Conservation (phyloP, 2,888 invertebrate species). For the Drosophila mettleri region DNA sequence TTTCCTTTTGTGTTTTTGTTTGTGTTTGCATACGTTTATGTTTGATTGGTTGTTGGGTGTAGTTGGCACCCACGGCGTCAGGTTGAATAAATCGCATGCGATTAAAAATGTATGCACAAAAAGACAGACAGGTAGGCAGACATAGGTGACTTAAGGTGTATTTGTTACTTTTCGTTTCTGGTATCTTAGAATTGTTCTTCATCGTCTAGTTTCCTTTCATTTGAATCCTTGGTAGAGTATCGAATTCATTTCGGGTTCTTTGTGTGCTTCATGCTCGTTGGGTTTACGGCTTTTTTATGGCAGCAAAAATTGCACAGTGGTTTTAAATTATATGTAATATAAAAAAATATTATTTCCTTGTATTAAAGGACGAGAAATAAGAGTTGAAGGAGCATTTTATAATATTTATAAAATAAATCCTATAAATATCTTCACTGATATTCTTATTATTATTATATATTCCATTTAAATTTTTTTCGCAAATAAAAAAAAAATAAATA, state of each 20-base stretch:
- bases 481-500: too few species aligned
- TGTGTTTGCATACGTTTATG: slow-evolving; percentile 14
- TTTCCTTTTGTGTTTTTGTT: slow-evolving; percentile 1
- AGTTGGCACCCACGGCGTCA: slow-evolving; percentile 44
- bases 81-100: slow-evolving; percentile 75
- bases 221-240: slow-evolving; percentile 19
- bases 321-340: not conserved
- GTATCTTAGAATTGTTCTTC: slow-evolving; percentile 10
- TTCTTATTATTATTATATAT: too few species aligned
- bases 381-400: too few species aligned
- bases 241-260: slow-evolving; percentile 31
- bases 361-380: not conserved
- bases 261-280: slow-evolving; percentile 25
- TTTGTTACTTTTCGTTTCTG: slow-evolving; percentile 28
- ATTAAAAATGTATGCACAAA: slow-evolving; percentile 63
- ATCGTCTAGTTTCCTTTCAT: slow-evolving; percentile 9
- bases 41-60: slow-evolving; percentile 1
- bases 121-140: not conserved
- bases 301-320: slow-evolving; percentile 33
- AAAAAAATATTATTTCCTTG: not conserved
- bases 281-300: slow-evolving; percentile 27
- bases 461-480: too few species aligned
- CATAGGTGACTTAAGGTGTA: slow-evolving; percentile 37
- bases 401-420: too few species aligned
- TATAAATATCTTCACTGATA: too few species aligned